Base-by-base conservation (phyloP, 1,140 invertebrate genomes). In the Yoshiicerus persimilis region DNA sequence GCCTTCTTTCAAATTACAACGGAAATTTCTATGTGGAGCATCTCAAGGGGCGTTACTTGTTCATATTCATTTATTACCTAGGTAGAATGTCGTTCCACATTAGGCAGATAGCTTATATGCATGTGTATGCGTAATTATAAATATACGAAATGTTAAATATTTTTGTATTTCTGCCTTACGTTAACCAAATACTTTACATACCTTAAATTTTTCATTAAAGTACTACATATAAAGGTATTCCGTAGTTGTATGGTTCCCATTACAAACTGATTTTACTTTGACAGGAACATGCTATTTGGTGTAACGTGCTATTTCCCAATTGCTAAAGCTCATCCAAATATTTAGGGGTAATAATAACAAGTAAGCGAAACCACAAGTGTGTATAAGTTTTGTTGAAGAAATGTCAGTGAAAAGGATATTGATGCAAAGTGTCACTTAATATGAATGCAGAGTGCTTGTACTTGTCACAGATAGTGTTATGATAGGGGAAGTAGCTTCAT, bases 1-100 rank as follows among this genome's bases (percentile, higher is more conserved):
- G 87, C 87, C 41, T 87, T 34, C 87, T 75, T 87, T 87, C 87
- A 84, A 83, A 84, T 77, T 32, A 84, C 39, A 84, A 84, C 47
- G 83, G 66, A 70, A n/a, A n/a, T 70, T 70, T 11, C 66, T 30
- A 27, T 70, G 30, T 30, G 30, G 75, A 80, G 75, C 30, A 34
- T 80, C 75, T 38, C 38, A 32, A 80, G 30, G 75, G 75, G 75
- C 75, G 75, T 34, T 80, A 23, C 75, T 36, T n/a, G 4, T 13
- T 9, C n/a, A 80, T 2, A 80, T 30, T 80, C 75, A 80, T 80
- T 75, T 75, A 34, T 41, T 56, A n/a, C 47, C n/a, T 56, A n/a
- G n/a, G 47, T 56, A 6, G 47, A 20, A 56, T 20, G 13, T 56
- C 47, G 1, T n/a, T 16, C 3, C 1, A 16, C n/a, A 56, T 56